These are phyloP conservation scores for Capra hircus DNA, from an alignment of 2,113 vertebrate genomes.

Conservation along the genomic window DNA sequence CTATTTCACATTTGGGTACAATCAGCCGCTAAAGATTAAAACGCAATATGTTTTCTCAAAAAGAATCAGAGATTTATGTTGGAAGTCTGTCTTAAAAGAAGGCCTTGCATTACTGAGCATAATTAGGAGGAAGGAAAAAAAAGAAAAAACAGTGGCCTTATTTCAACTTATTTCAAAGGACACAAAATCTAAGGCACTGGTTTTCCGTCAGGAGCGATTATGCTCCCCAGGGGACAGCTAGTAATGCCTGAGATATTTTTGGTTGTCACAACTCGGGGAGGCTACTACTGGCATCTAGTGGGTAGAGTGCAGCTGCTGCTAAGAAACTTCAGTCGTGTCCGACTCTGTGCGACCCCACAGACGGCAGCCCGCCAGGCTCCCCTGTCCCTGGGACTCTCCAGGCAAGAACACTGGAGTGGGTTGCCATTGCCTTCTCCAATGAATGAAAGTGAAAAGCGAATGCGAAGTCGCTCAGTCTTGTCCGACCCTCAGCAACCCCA, in stretches of 20 bases:
- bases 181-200: not conserved
- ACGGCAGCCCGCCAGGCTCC: no score
- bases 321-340: rapidly evolving
- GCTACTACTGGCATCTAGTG: not conserved
- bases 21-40: not conserved
- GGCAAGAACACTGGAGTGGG: no score
- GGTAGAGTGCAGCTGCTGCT: not conserved
- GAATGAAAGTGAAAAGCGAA: no score
- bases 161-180: constrained; percentile 32
- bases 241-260: not conserved
- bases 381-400: no score
- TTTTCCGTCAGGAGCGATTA: not conserved
- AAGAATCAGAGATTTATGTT: not conserved
- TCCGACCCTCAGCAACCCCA: no score
- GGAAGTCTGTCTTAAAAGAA: not conserved
- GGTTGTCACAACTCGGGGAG: not conserved
- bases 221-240: not conserved
- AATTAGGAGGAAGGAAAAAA: not conserved
- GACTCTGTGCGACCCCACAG: no score
- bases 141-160: not conserved
- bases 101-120: not conserved
- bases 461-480: no score
- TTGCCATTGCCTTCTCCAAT: no score
- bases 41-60: not conserved
- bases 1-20: not conserved